Base-by-base conservation (phyloP, 2,113 vertebrate genomes). In the Pseudopodoces humilis region DNA sequence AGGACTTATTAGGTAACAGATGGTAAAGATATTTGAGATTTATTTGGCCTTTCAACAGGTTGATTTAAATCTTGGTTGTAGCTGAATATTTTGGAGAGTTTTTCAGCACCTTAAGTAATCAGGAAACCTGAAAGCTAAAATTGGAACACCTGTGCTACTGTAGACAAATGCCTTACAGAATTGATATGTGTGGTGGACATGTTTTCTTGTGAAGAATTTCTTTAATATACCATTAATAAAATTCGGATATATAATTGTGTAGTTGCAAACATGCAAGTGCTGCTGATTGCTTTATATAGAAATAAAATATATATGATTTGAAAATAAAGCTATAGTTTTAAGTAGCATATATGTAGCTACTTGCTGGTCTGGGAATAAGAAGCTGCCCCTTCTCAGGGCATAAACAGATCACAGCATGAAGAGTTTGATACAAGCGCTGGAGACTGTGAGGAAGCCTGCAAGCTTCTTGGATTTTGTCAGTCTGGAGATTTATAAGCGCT, bases 151-250 rank as follows among this genome's bases (percentile, higher is more conserved):
- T 76, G 13, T 79, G 18, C 44, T 72, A 4, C 19, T 35, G 28
- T 52, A 68, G 58, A 24, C 11, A 46, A n/a, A 46, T 55, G 17
- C 12, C 20, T 35, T 59, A 44, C 2, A 60, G 39, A 86, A 65
- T 39, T 24, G 9, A 3, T 47, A 22, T 0, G 0, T 35, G 4
- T 60, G 11, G 27, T n/a, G 33, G 22, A 31, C 8, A 1, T 4
- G 14, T 74, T 11, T 30, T 63, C 33, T 31, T 83, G 33, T 65
- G 28, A n/a, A 13, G 27, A 24, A 63, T 55, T 92, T 88, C 12
- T 88, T 67, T 63, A 9, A 8, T 85, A 37, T 20, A 9, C 31
- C 13, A 1, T 63, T 85, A 71, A 67, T 60, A 30, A 21, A 52
- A 59, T 75, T 70, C 19, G 67, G 28, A 33, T 63, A 43, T 13